phyloP scores from a whole-genome alignment of 2,113 vertebrate genomes.

The Nesospiza acunhae region DNA sequence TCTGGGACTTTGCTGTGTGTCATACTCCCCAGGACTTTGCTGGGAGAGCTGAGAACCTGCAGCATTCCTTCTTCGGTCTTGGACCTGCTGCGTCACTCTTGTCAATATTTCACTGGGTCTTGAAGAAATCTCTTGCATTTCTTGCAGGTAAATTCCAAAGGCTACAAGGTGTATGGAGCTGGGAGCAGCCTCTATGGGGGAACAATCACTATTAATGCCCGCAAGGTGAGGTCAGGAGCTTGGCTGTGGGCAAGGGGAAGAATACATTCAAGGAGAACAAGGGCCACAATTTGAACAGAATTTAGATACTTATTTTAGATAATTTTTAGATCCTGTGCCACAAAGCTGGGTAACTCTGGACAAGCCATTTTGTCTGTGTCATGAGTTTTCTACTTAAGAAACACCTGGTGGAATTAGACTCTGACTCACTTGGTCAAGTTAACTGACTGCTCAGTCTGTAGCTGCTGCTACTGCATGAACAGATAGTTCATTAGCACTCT shows the following conservation, averaged over 20 bases:
- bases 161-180: conserved; percentile 94
- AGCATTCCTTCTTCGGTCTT: neutral
- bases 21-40: neutral
- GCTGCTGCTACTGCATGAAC: neutral
- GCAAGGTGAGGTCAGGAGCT: conserved; percentile 79
- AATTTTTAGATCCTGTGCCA: neutral
- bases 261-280: neutral
- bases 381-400: neutral
- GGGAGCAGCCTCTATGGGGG: conserved; percentile 94
- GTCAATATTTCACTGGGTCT: neutral
- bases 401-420: neutral
- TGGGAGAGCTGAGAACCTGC: neutral
- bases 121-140: neutral
- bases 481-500: neutral
- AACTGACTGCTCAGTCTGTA: neutral
- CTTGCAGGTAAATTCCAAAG: conserved; percentile 94
- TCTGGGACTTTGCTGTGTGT: neutral
- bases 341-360: neutral
- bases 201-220: conserved; percentile 95
- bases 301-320: neutral
- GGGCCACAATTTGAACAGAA: neutral
- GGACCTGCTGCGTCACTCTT: neutral
- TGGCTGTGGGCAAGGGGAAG: neutral
- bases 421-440: neutral
- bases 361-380: neutral